phyloP scores from a whole-genome alignment of 1,140 invertebrate genomes.

The Linepithema humile region DNA sequence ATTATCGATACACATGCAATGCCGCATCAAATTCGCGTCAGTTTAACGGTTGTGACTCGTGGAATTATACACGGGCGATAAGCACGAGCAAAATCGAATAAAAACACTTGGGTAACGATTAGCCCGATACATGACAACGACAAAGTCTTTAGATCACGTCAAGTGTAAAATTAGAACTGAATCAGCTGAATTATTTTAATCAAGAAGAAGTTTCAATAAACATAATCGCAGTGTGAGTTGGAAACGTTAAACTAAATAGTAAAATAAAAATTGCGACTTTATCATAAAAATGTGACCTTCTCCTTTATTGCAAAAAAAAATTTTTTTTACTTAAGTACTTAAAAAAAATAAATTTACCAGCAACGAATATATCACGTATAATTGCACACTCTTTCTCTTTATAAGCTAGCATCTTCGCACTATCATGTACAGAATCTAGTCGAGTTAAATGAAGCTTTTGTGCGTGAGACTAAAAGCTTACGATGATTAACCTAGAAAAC shows the following conservation, averaged over 20 bases:
- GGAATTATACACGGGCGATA: constrained; percentile 18
- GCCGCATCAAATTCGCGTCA: constrained; percentile 26
- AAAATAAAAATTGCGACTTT: neutral
- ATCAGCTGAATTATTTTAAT: neutral
- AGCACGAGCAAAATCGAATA: neutral
- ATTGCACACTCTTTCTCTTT: neutral
- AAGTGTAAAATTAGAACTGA: constrained; percentile 14
- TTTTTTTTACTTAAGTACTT: too few relatives aligned
- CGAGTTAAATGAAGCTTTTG: neutral
- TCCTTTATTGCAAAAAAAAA: too few relatives aligned
- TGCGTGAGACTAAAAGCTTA: constrained; percentile 35
- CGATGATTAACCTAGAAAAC: constrained; percentile 75
- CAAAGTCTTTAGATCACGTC: neutral
- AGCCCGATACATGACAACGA: neutral
- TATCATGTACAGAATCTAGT: constrained; percentile 14
- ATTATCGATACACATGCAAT: constrained; percentile 3
- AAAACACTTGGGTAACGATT: constrained; percentile 31
- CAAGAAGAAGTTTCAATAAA: neutral
- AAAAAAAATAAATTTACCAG: neutral
- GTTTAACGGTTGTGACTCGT: neutral
- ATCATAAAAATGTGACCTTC: neutral
- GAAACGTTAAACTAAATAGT: neutral
- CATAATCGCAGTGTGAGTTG: neutral
- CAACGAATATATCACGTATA: neutral
- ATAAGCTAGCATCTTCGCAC: neutral